Evolutionary conservation across 2,888 invertebrate species (phyloP).

Genomic region (Drosophila helvetica): DNA sequence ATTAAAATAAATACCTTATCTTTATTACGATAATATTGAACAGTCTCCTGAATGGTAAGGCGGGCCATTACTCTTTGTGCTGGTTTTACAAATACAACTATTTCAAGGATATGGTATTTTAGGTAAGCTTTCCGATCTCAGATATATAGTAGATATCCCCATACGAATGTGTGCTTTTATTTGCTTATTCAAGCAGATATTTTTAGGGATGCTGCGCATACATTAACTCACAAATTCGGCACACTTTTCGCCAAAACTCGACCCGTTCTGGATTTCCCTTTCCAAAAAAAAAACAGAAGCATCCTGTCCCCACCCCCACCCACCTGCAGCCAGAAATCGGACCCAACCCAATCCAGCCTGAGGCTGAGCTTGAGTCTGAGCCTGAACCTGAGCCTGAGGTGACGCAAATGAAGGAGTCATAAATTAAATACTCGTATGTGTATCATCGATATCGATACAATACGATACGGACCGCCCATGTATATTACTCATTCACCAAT

Average conservation of each 20-base stretch:
- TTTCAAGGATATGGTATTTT: too few relatives aligned
- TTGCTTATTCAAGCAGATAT: background rate
- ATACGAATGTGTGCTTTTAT: background rate
- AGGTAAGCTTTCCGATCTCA: too few relatives aligned
- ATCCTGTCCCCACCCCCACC: background rate
- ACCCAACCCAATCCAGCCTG: slow-evolving; percentile 9
- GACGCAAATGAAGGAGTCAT: slow-evolving; percentile 54
- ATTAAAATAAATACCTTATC: too few relatives aligned
- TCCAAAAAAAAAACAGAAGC: slow-evolving; percentile 7
- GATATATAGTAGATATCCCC: too few relatives aligned
- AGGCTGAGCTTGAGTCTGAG: too few relatives aligned
- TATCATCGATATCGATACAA: slow-evolving; percentile 29
- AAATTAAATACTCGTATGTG: slow-evolving; percentile 19
- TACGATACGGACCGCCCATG: slow-evolving; percentile 15
- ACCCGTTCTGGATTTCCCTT: slow-evolving; percentile 38
- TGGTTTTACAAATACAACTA: too few relatives aligned
- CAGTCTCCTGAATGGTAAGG: too few relatives aligned
- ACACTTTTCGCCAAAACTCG: slow-evolving; percentile 42
- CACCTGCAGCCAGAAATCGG: background rate
- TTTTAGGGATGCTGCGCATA: background rate
- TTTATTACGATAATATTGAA: too few relatives aligned
- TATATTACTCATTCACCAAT: slow-evolving; percentile 6
- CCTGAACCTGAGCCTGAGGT: slow-evolving; percentile 10
- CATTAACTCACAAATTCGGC: slow-evolving; percentile 40
- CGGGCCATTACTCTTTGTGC: too few relatives aligned